A percentile compares a stretch with the other conserved stretches of the same genome.
Conservation (phyloP, 2,113 vertebrate species). For the Riparia riparia region DNA sequence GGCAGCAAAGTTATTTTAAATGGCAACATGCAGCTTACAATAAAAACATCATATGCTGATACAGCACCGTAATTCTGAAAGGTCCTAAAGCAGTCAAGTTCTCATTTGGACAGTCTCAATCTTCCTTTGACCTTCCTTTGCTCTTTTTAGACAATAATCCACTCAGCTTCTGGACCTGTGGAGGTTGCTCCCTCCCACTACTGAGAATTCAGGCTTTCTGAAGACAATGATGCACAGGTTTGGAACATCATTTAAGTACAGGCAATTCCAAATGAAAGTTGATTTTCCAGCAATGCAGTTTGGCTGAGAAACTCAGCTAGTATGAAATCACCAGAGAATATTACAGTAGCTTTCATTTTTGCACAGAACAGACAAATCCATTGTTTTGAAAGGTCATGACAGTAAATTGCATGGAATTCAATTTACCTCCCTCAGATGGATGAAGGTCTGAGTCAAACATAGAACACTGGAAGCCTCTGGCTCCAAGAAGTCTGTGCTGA, state of each 20-base stretch:
- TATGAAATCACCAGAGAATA: background rate
- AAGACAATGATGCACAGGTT: background rate
- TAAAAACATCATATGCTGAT: background rate
- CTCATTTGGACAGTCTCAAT: background rate
- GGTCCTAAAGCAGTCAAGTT: background rate
- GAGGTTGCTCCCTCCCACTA: background rate
- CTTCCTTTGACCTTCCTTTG: background rate
- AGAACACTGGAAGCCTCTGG: background rate
- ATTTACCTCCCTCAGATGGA: slow-evolving; percentile 20
- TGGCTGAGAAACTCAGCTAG: background rate
- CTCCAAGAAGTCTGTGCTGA: slow-evolving; percentile 35
- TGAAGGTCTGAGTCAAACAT: background rate
- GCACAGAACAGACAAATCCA: background rate
- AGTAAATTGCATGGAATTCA: slow-evolving; percentile 34
- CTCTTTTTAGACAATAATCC: background rate
- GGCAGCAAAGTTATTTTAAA: background rate
- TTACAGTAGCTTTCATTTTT: background rate
- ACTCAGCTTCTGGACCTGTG: background rate
- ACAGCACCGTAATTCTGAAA: background rate
- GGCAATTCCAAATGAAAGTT: background rate
- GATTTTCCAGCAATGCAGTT: background rate
- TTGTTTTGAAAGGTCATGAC: slow-evolving; percentile 28
- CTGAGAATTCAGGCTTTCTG: background rate
- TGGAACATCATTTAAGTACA: background rate
- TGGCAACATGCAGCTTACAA: background rate